A percentile compares a stretch with the other conserved stretches of the same genome.
phyloP scores from a whole-genome alignment of 1,140 invertebrate species.

The Apis laboriosa region DNA sequence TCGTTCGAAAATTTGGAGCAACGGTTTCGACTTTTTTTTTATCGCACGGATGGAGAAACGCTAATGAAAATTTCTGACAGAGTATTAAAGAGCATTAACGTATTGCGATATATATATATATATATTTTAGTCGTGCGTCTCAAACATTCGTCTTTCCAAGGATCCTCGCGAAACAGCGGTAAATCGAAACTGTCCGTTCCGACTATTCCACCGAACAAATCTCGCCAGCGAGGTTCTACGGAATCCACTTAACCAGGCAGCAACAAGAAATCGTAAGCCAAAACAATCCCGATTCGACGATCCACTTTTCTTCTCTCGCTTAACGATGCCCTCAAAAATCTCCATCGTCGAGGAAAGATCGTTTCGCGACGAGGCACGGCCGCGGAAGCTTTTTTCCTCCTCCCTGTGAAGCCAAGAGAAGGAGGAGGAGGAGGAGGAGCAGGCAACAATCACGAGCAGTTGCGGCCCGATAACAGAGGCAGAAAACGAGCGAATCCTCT shows the following conservation, averaged over 20 bases:
- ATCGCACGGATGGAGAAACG: no score
- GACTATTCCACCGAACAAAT: not conserved
- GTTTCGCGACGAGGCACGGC: not conserved
- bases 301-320: not conserved
- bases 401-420: no score
- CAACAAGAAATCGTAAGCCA: not conserved
- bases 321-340: not conserved
- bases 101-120: no score
- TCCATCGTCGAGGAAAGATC: not conserved
- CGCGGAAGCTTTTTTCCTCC: constrained; percentile 22
- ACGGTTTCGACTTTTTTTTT: no score
- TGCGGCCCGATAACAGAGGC: constrained; percentile 25
- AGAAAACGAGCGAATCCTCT: constrained; percentile 42
- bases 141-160: no score
- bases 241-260: not conserved
- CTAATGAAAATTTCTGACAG: no score
- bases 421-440: not conserved
- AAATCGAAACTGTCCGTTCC: no score
- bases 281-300: not conserved
- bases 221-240: not conserved
- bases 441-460: constrained; percentile 38
- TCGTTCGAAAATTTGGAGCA: not conserved
- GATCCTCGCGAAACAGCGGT: not conserved
- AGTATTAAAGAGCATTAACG: no score
- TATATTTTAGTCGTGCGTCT: no score